These are phyloP conservation scores for Sardina pilchardus DNA, from an alignment of 2,113 vertebrate genomes.

Conservation along the genomic window DNA sequence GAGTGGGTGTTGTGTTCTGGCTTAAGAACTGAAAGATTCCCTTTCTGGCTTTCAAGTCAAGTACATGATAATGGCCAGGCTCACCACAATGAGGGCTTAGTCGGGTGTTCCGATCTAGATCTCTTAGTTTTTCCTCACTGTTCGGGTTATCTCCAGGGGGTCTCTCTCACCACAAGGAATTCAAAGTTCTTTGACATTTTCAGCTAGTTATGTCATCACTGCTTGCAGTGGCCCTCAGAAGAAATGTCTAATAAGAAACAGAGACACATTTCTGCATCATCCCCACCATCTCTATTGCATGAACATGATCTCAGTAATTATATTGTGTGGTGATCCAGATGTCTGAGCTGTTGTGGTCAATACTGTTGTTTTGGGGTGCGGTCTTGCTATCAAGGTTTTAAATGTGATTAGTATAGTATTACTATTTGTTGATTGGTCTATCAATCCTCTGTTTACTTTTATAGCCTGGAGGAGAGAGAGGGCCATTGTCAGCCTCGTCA, in stretches of 20 bases:
- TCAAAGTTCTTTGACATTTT: neutral
- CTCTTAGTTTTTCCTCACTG: neutral
- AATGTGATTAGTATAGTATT: neutral
- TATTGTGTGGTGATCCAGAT: neutral
- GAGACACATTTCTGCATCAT: neutral
- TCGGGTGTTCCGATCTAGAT: neutral
- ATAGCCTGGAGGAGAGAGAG: neutral
- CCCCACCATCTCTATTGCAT: neutral
- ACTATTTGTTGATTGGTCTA: neutral
- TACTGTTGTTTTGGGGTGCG: neutral
- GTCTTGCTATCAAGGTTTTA: neutral
- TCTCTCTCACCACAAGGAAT: neutral
- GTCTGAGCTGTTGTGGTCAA: neutral
- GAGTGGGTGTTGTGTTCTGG: neutral
- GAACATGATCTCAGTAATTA: neutral
- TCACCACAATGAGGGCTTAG: neutral
- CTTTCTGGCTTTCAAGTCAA: neutral
- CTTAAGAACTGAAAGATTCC: neutral
- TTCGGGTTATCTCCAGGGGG: neutral
- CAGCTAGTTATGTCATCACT: neutral
- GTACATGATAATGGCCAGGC: neutral
- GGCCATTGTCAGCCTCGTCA: no score
- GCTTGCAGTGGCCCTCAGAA: neutral
- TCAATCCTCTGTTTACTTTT: neutral
- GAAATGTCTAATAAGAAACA: neutral